Evolutionary conservation across 1,140 invertebrate species (phyloP).

Genomic region (Papilio polyxenes): DNA sequence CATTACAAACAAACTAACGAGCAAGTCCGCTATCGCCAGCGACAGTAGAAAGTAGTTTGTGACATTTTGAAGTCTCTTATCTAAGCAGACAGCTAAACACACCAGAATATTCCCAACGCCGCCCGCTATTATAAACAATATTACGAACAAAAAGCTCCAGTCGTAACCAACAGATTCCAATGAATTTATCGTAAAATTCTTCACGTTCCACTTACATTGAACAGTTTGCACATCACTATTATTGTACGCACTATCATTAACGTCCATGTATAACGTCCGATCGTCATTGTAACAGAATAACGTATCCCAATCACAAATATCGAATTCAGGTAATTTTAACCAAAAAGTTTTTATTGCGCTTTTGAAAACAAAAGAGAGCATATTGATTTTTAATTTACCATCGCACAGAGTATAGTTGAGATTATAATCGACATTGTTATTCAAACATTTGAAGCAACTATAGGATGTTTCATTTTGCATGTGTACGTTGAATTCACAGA

Average conservation of each 20-base stretch:
- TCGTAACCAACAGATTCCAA: constrained; percentile 78
- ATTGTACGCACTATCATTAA: constrained; percentile 47
- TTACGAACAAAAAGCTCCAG: constrained; percentile 89
- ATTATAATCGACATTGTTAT: constrained; percentile 54
- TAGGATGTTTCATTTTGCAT: constrained; percentile 77
- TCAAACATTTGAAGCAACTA: constrained; percentile 64
- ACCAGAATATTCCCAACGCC: constrained; percentile 95
- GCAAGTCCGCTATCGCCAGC: constrained; percentile 94
- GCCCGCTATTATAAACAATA: constrained; percentile 92
- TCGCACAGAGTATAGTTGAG: constrained; percentile 65
- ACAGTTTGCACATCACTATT: constrained; percentile 55
- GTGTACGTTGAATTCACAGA: constrained; percentile 70
- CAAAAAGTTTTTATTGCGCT: constrained; percentile 71
- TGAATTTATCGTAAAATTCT: constrained; percentile 57
- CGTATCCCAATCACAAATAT: constrained; percentile 59
- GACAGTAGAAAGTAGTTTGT: constrained; percentile 98
- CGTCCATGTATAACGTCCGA: constrained; percentile 70
- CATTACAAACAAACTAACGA: constrained; percentile 95
- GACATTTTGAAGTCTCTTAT: constrained; percentile 93
- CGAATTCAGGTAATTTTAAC: constrained; percentile 65
- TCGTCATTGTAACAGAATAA: constrained; percentile 69
- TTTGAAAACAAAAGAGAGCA: constrained; percentile 68
- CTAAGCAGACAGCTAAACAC: constrained; percentile 92
- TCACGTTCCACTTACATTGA: constrained; percentile 66
- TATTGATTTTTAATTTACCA: constrained; percentile 70